Conservation (phyloP, 2,113 vertebrate species). For the Alces alces region DNA sequence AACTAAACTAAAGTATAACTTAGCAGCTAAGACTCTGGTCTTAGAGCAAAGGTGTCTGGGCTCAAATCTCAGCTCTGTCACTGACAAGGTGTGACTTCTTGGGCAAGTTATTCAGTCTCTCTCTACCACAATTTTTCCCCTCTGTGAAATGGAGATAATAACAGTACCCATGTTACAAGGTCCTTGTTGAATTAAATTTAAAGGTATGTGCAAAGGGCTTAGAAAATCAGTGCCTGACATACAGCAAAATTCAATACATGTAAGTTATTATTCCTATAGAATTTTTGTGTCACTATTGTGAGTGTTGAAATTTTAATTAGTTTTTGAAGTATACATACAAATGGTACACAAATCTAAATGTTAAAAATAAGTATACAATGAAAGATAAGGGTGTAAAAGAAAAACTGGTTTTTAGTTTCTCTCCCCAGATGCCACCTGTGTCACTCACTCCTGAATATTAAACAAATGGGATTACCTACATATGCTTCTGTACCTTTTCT, state of each 20-base stretch:
- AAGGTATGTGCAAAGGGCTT: not conserved
- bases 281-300: not conserved
- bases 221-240: not conserved
- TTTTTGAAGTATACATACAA: not conserved
- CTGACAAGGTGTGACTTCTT: not conserved
- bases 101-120: not conserved
- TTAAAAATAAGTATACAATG: not conserved
- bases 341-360: not conserved
- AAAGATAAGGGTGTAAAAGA: not conserved
- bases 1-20: not conserved
- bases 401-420: not conserved
- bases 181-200: not conserved
- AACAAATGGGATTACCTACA: not conserved
- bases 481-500: not conserved
- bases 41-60: not conserved
- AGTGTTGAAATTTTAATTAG: not conserved
- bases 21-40: not conserved
- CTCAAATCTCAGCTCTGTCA: not conserved
- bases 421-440: not conserved
- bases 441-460: not conserved
- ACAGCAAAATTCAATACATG: not conserved
- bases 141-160: not conserved
- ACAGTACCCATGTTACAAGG: not conserved
- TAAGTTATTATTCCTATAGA: not conserved
- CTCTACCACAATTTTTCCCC: not conserved